Base-by-base conservation (phyloP, 2,797 vertebrate species). In the Carapus acus region DNA sequence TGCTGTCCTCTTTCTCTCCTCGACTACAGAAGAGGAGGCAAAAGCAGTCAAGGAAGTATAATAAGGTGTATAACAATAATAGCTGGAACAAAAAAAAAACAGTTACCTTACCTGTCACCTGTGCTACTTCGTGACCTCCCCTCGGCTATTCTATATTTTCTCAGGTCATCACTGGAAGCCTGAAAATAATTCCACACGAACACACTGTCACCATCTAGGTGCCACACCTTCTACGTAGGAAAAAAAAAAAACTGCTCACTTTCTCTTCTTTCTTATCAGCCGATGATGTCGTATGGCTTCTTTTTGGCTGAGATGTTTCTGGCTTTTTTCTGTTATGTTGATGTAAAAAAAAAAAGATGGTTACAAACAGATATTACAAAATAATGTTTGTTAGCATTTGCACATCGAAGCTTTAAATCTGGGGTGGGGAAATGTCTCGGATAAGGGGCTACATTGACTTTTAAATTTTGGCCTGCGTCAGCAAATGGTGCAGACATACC, bases 281-380 rank as follows among this genome's bases (percentile, higher is more conserved):
- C n/a, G 34, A 70, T 33, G 69, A 83, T 19, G 78, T 64, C 19
- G 48, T 79, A 51, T 77, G 88, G 54, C 39, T 77, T 15, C 42
- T 69, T 48, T 73, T 77, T 74, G 80, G 90, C 62, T 84, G 88
- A 12, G 85, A 81, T 83, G 89, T 90, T 58, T 71, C 71, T 1
- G 71, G 23, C 83, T 85, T 83, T 57, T 60, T 55, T 2, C 60
- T 60, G 2, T 34, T 1, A 19, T 31, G 8, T 46, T 19, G 8
- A n/a, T 31, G n/a, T 13, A 2, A 9, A 46, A 31, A 29, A 24
- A 8, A 33, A 13, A 24, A 15, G 34, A n/a, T 36, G 2, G 14
- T 15, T 2, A 29, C 6, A 29, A 29, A 29, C 27, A 29, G n/a
- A 29, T 29, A 6, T 11, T 11, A 29, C 6, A 11, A 6, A 29